Percentiles rank a stretch among this genome's conserved stretches.
Evolutionary conservation across 2,888 invertebrate genomes (phyloP).

Genomic region (Drosophila vallismaia): DNA sequence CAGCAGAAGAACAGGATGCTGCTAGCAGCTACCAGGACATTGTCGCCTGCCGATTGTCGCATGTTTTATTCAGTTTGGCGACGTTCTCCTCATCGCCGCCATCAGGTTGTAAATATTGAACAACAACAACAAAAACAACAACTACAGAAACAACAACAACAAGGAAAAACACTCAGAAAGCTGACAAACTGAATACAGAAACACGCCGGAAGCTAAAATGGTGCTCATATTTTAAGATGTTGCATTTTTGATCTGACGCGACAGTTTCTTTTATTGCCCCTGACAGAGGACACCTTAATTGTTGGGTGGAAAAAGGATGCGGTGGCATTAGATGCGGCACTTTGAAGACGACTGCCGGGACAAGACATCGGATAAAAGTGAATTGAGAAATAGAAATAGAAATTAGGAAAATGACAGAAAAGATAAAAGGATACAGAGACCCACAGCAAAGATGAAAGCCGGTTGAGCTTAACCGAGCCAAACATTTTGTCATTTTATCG

Average conservation of each 20-base stretch:
- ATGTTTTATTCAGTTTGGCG: constrained; percentile 65
- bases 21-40: constrained; percentile 21
- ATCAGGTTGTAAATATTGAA: constrained; percentile 61
- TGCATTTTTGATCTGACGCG: constrained; percentile 64
- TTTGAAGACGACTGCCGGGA: constrained; percentile 9
- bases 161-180: constrained; percentile 3
- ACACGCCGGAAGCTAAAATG: constrained; percentile 48
- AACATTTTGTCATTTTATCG: constrained; percentile 37
- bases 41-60: constrained; percentile 58
- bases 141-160: neutral
- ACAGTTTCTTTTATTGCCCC: constrained; percentile 52
- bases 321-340: neutral
- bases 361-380: constrained; percentile 9
- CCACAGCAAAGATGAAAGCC: constrained; percentile 22
- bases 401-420: neutral
- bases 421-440: constrained; percentile 7
- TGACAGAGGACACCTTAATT: constrained; percentile 54
- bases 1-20: constrained; percentile 47
- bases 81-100: constrained; percentile 39
- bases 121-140: constrained; percentile 37
- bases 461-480: constrained; percentile 27
- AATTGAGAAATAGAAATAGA: constrained; percentile 16
- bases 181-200: constrained; percentile 19
- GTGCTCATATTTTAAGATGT: constrained; percentile 53
- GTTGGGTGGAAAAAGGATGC: constrained; percentile 30